Conservation (phyloP, 2,113 vertebrate species). For the Ivindomyrus marchei region DNA sequence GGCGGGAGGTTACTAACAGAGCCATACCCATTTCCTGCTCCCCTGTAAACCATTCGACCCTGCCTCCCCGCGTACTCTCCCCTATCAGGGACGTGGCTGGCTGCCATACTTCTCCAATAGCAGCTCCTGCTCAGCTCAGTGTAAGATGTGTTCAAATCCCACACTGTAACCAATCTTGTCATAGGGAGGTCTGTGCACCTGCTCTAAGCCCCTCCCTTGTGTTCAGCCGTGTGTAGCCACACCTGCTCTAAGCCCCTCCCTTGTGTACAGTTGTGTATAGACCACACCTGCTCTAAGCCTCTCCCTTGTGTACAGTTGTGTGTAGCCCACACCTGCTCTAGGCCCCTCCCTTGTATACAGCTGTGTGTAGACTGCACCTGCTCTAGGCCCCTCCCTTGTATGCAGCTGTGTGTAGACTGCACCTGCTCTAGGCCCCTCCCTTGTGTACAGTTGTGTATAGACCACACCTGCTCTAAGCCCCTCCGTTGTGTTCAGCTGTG, state of each 20-base stretch:
- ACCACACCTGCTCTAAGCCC: neutral
- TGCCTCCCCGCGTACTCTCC: neutral
- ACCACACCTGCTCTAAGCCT: neutral
- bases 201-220: neutral
- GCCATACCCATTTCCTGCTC: neutral
- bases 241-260: neutral
- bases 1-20: neutral
- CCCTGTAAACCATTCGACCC: neutral
- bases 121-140: neutral
- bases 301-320: neutral
- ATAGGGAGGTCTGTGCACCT: neutral
- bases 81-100: neutral
- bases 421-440: neutral
- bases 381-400: neutral
- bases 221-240: neutral
- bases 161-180: neutral
- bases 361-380: neutral
- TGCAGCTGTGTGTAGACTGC: neutral
- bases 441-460: neutral
- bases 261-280: neutral
- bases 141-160: neutral
- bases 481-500: too few species aligned
- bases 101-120: neutral
- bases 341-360: neutral
- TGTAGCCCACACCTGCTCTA: neutral